Percentiles rank a stretch among this genome's conserved stretches.
Conservation (phyloP, 2,888 invertebrate genomes). For the Lasioglossum lativentre region DNA sequence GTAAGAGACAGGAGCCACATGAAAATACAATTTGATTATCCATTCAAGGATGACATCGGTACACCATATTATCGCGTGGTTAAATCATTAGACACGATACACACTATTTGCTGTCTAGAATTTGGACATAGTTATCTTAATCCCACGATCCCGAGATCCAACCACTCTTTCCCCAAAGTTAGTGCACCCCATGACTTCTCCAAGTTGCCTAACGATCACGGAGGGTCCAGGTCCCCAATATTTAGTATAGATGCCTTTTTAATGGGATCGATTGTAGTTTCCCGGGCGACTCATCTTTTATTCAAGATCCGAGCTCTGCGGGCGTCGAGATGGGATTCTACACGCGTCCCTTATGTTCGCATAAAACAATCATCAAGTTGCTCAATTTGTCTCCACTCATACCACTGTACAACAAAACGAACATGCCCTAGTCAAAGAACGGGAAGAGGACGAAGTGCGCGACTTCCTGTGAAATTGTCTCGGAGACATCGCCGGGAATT, state of each 20-base stretch:
- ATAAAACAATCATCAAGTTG: neutral
- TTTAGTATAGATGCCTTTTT: conserved; percentile 13
- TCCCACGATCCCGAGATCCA: neutral
- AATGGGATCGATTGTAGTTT: conserved; percentile 3
- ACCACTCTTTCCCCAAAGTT: neutral
- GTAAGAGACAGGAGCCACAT: too few species aligned
- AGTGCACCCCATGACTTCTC: neutral
- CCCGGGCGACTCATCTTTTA: conserved; percentile 23
- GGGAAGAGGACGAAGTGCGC: neutral
- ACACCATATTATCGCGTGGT: too few species aligned
- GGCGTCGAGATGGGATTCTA: neutral
- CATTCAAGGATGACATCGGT: too few species aligned
- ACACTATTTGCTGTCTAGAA: too few species aligned
- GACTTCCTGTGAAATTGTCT: neutral
- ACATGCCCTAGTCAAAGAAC: neutral
- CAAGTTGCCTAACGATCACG: neutral
- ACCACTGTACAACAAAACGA: neutral
- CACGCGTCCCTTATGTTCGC: neutral
- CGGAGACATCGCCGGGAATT: neutral
- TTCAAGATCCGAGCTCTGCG: neutral
- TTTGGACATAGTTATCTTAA: neutral
- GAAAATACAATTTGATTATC: too few species aligned
- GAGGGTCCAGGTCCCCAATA: neutral
- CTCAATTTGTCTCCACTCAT: neutral
- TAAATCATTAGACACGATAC: too few species aligned